Conservation (phyloP, 2,888 invertebrate genomes). For the Plagodis dolabraria region DNA sequence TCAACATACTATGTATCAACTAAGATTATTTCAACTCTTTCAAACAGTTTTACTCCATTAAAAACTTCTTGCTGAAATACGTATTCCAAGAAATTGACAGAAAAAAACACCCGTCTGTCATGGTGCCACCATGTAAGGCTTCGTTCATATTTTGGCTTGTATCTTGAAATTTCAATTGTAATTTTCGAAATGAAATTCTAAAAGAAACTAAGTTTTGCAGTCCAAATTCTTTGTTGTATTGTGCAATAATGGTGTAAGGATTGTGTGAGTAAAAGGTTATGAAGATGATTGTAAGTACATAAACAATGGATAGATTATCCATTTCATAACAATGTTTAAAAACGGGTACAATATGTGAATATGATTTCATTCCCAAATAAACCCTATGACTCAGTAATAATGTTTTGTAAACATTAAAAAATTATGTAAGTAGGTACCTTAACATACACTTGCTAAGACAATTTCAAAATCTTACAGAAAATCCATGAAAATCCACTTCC, state of each 20-base stretch:
- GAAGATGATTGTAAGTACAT: conserved; percentile 7
- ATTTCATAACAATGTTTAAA: background rate
- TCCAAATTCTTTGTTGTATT: conserved; percentile 34
- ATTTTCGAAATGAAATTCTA: conserved; percentile 25
- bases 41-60: background rate
- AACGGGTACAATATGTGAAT: too few relatives aligned
- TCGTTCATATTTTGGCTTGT: conserved; percentile 44
- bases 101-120: conserved; percentile 41
- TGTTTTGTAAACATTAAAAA: too few relatives aligned
- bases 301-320: too few relatives aligned
- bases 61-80: background rate
- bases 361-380: too few relatives aligned
- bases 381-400: too few relatives aligned
- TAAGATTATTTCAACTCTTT: too few relatives aligned
- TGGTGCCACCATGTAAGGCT: conserved; percentile 27
- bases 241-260: conserved; percentile 41
- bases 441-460: background rate
- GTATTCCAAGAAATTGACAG: conserved; percentile 24
- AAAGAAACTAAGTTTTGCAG: conserved; percentile 27
- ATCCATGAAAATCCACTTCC: conserved; percentile 61
- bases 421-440: background rate
- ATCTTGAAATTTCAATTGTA: conserved; percentile 42
- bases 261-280: conserved; percentile 17
- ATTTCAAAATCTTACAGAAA: conserved; percentile 52
- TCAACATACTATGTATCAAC: too few relatives aligned